Percentiles rank a stretch among this genome's conserved stretches.
Evolutionary conservation across 2,888 invertebrate genomes (phyloP).

Genomic region (Lumbricus terrestris): DNA sequence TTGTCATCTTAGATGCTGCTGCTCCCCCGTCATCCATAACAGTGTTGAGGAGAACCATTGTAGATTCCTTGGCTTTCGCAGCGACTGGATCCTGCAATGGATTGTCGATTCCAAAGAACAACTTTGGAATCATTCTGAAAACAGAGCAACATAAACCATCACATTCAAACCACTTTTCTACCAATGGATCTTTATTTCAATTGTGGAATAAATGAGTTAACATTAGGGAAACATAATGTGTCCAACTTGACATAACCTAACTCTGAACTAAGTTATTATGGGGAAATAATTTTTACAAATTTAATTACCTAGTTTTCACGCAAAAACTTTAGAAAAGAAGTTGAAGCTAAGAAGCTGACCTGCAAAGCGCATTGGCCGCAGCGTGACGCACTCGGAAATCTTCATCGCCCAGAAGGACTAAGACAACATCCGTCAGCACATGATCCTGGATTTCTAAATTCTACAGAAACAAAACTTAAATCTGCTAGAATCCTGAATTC

Average conservation of each 20-base stretch:
- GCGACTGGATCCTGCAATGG: slow-evolving; percentile 64
- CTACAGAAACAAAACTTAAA: neutral
- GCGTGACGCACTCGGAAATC: slow-evolving; percentile 76
- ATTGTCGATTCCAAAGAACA: slow-evolving; percentile 59
- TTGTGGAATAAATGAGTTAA: too few species aligned
- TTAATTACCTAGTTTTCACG: neutral
- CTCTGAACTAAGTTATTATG: too few species aligned
- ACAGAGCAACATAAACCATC: neutral
- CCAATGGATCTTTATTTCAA: neutral
- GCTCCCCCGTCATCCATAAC: slow-evolving; percentile 52
- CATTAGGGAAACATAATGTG: too few species aligned
- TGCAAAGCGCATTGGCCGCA: slow-evolving; percentile 69
- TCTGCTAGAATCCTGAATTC: neutral
- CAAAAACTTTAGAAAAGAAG: neutral
- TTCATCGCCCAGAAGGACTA: slow-evolving; percentile 71
- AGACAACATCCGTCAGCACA: slow-evolving; percentile 66
- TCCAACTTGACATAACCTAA: too few species aligned
- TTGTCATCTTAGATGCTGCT: slow-evolving; percentile 44
- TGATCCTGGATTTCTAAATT: slow-evolving; percentile 62
- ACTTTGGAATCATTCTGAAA: slow-evolving; percentile 55
- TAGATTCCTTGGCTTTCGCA: slow-evolving; percentile 61
- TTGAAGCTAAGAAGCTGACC: slow-evolving; percentile 60
- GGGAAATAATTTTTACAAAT: too few species aligned
- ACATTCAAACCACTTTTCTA: neutral
- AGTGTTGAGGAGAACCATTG: slow-evolving; percentile 51